Base-by-base conservation (phyloP, 2,888 invertebrate species). In the Leptinotarsa rubiginosa region DNA sequence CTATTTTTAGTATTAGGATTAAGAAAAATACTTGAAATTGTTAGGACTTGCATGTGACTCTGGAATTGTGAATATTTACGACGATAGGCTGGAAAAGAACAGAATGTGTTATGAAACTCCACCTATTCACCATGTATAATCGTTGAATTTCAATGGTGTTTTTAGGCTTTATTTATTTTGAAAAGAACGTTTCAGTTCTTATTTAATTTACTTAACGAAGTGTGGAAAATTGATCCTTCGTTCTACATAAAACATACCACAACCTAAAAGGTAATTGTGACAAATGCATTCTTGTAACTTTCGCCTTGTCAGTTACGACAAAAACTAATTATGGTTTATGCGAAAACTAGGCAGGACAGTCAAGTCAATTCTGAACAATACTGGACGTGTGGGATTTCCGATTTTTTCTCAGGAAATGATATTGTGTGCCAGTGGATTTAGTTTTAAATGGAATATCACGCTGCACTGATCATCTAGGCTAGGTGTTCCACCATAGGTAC, bases 381-480 rank as follows among this genome's bases (percentile, higher is more conserved):
- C 62, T 41, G 41, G 31, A 62, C 69, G 69, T 22, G 69, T 69
- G 56, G 69, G 69, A 69, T 69, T 59, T 69, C 16, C 15, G 4
- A 56, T 69, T 69, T 69, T 69, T 56, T 25, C 22, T 16, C 20
- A 25, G 69, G 59, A 69, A 69, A 69, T 56, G 16, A 47, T 69
- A 56, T 52, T 54, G 10, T 31, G 52, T 69, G 41, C 10, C 69
- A 41, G 20, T 69, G 54, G 41, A 20, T 62, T 69, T 47, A 22
- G 59, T 7, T n/a, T 41, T 50, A 64, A 64, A 64, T 52, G 47
- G 73, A 75, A 73, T 78, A 78, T 74, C 80, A 81, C 80, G 81
- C 71, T 80, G 76, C 70, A 70, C 47, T 80, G 80, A 74, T 72
- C 77, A 80, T 75, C 67, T 77, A 75, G 81, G 81, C 77, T 79